phyloP scores from a whole-genome alignment of 1,140 invertebrate genomes.

The Tetragonula clypearis region DNA sequence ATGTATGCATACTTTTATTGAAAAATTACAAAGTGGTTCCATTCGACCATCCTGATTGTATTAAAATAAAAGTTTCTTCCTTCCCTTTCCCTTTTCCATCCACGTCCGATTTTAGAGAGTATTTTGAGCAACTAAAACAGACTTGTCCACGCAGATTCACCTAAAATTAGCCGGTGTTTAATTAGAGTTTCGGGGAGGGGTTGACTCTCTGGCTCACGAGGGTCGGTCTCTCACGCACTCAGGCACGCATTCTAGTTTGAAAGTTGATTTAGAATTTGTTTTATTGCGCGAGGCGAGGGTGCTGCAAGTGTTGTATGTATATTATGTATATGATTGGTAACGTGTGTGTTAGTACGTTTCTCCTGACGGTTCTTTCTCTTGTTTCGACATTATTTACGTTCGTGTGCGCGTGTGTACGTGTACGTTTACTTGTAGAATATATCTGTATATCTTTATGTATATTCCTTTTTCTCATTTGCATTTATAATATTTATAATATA shows the following conservation, averaged over 20 bases:
- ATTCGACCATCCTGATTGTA: too few relatives aligned
- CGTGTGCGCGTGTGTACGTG: constrained; percentile 32
- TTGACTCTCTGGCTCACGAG: background rate
- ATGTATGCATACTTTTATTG: too few relatives aligned
- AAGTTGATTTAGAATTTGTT: constrained; percentile 76
- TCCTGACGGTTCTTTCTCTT: background rate
- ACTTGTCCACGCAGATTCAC: background rate
- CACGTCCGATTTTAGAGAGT: background rate
- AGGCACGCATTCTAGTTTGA: constrained; percentile 66
- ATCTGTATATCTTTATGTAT: constrained; percentile 29
- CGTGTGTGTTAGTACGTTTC: constrained; percentile 1
- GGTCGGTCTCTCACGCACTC: constrained; percentile 47
- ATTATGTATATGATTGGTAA: background rate
- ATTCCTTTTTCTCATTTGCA: constrained; percentile 31
- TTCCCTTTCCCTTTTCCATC: background rate
- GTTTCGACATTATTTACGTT: background rate
- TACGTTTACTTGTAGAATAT: constrained; percentile 34
- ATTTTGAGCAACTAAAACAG: background rate
- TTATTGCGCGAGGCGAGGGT: constrained; percentile 71
- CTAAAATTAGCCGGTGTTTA: background rate
- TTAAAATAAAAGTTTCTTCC: background rate
- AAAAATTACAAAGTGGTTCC: too few relatives aligned
- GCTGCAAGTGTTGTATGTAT: constrained; percentile 23
- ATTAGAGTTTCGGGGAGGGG: background rate
- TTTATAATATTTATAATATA: constrained; percentile 54